phyloP scores from a whole-genome alignment of 2,888 invertebrate genomes.

The Pammene fasciana region DNA sequence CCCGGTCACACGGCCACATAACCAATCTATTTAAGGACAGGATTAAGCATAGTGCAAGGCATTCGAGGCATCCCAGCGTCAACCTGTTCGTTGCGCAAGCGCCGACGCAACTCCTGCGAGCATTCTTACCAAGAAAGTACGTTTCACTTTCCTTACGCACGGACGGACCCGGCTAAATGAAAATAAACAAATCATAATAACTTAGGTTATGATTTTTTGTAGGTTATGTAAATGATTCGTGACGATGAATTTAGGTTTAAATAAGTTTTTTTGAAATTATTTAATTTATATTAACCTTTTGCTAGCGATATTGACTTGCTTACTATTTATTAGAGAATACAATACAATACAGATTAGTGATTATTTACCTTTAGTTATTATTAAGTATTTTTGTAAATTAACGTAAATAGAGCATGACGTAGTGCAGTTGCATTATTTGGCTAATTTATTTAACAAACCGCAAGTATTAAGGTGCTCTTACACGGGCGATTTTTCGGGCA shows the following conservation, averaged over 20 bases:
- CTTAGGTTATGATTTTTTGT: conserved; percentile 26
- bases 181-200: conserved; percentile 26
- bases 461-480: too few species aligned
- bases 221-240: conserved; percentile 7
- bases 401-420: too few species aligned
- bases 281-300: too few species aligned
- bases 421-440: too few species aligned
- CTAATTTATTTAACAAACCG: too few species aligned
- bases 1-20: conserved; percentile 5
- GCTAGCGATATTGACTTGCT: too few species aligned
- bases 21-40: conserved; percentile 31
- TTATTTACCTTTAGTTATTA: too few species aligned
- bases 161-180: conserved; percentile 48
- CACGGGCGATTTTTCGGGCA: too few species aligned
- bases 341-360: too few species aligned
- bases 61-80: conserved; percentile 31
- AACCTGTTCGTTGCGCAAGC: conserved; percentile 47
- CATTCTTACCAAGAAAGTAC: conserved; percentile 71
- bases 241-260: background rate
- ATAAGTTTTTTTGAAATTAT: background rate
- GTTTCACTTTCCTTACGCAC: conserved; percentile 73
- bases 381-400: too few species aligned
- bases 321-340: too few species aligned
- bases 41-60: conserved; percentile 16
- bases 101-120: conserved; percentile 58